Percentiles rank a stretch among this genome's conserved stretches.
phyloP scores from a whole-genome alignment of 2,888 invertebrate species.

The Tolmerus cingulatus region DNA sequence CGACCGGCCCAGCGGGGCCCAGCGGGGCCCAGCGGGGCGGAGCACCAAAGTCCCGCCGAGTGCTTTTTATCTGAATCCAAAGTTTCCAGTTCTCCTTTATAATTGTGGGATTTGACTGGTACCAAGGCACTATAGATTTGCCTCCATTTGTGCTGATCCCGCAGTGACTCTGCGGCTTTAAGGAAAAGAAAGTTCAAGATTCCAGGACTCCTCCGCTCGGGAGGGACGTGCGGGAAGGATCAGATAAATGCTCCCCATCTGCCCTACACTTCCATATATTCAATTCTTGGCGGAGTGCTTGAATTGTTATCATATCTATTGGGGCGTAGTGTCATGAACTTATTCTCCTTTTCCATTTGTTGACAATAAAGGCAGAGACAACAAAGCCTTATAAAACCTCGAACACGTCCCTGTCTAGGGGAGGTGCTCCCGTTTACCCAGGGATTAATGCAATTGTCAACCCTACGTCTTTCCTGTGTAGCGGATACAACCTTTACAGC shows the following conservation, averaged over 20 bases:
- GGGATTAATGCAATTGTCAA: constrained; percentile 37
- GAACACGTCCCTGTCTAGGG: neutral
- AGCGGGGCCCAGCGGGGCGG: neutral
- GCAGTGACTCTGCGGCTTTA: constrained; percentile 15
- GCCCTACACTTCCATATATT: neutral
- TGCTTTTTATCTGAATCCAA: constrained; percentile 40
- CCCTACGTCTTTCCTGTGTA: neutral
- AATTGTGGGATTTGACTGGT: constrained; percentile 45
- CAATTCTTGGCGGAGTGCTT: constrained; percentile 1
- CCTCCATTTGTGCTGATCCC: constrained; percentile 31
- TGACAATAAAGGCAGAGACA: constrained; percentile 22
- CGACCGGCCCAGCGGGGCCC: neutral
- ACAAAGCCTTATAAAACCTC: constrained; percentile 13
- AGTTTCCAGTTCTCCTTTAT: constrained; percentile 41
- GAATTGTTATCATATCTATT: constrained; percentile 38
- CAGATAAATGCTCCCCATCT: constrained; percentile 33
- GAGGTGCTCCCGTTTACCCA: neutral
- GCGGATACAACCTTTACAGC: constrained; percentile 38
- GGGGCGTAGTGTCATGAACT: constrained; percentile 19
- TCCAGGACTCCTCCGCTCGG: neutral
- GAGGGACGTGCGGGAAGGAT: neutral
- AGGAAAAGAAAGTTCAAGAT: constrained; percentile 35
- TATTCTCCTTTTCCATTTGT: constrained; percentile 22
- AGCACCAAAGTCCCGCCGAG: neutral
- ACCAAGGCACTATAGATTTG: constrained; percentile 14